Evolutionary conservation across 1,140 invertebrate genomes (phyloP).

Genomic region (Eufriesea mexicana): DNA sequence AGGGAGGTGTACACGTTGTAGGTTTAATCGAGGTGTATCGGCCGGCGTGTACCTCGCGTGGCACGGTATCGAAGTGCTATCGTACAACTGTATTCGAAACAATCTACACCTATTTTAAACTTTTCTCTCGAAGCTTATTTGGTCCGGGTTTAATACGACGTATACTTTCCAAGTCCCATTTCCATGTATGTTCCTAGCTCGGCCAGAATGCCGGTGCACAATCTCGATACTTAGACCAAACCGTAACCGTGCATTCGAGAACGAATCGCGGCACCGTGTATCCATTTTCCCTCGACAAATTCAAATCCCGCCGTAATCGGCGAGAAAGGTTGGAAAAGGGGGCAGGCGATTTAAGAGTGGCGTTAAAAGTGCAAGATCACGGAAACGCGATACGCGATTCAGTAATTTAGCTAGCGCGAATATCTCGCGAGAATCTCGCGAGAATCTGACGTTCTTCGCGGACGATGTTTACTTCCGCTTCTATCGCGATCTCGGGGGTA

Average conservation of each 20-base stretch:
- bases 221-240: conserved; percentile 39
- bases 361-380: not conserved
- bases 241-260: conserved; percentile 42
- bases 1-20: not conserved
- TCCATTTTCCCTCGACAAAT: conserved; percentile 57
- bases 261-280: conserved; percentile 16
- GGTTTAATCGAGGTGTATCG: not conserved
- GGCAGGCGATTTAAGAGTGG: not conserved
- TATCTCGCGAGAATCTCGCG: conserved; percentile 32
- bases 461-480: not conserved
- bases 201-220: conserved; percentile 31
- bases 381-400: not conserved
- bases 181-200: conserved; percentile 13
- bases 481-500: conserved; percentile 17
- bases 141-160: not conserved
- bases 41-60: not conserved
- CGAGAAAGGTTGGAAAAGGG: not conserved
- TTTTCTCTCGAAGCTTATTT: conserved; percentile 38
- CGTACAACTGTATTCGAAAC: not conserved
- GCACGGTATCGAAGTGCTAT: not conserved
- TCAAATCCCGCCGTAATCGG: conserved; percentile 49
- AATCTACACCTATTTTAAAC: conserved; percentile 4
- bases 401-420: conserved; percentile 34
- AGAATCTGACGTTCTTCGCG: conserved; percentile 29
- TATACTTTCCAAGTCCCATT: conserved; percentile 37